phyloP scores from a whole-genome alignment of 2,113 vertebrate genomes.

The Rallus limicola region DNA sequence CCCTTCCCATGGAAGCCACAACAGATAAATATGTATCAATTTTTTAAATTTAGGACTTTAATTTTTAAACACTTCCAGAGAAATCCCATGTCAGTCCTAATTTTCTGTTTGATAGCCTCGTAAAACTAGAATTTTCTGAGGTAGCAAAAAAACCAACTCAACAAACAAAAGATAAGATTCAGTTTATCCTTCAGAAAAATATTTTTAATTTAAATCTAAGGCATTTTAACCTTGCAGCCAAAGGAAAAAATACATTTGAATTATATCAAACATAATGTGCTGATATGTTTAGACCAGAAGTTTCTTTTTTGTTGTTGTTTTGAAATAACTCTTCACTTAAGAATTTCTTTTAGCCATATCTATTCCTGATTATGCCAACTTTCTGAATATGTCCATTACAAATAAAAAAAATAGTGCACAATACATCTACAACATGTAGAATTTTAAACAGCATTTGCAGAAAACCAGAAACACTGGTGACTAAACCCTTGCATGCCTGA shows the following conservation, averaged over 20 bases:
- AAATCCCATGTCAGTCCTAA: not conserved
- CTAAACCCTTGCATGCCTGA: not conserved
- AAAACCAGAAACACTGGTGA: not conserved
- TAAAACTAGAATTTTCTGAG: not conserved
- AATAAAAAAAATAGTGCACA: not conserved
- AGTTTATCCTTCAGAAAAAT: not conserved
- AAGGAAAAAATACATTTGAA: not conserved
- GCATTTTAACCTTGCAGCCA: not conserved
- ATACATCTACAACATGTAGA: rapidly evolving
- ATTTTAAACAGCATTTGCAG: not conserved
- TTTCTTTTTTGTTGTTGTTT: not conserved
- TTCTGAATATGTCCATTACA: not conserved
- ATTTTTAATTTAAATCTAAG: not conserved
- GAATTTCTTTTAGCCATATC: not conserved
- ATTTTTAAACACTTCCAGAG: not conserved
- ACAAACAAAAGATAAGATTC: not conserved
- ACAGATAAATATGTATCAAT: not conserved
- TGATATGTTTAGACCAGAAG: not conserved
- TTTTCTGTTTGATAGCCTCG: not conserved
- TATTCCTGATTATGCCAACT: not conserved
- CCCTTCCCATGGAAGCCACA: not conserved
- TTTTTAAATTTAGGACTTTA: not conserved
- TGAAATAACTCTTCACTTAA: not conserved
- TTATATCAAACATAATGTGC: rapidly evolving
- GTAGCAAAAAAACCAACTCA: rapidly evolving